Base-by-base conservation (phyloP, 2,888 invertebrate genomes). In the Lepidonotus clava region DNA sequence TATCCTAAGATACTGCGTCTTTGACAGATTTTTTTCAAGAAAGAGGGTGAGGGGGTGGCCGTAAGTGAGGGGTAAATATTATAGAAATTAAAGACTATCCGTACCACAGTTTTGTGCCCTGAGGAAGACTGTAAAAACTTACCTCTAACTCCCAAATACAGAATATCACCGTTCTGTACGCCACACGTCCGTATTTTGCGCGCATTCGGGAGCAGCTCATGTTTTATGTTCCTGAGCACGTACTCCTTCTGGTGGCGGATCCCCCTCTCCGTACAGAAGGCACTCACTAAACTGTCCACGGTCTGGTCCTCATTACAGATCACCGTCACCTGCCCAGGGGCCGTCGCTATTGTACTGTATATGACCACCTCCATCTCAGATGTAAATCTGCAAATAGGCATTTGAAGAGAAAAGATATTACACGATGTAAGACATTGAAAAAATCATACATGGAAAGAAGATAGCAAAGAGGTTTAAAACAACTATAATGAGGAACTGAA, bases 111-210 rank as follows among this genome's bases (percentile, higher is more conserved):
- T n/a, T n/a, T n/a, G n/a, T n/a, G n/a, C n/a, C n/a, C n/a, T n/a
- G n/a, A n/a, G n/a, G n/a, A n/a, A n/a, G n/a, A n/a, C n/a, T n/a
- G n/a, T n/a, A n/a, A n/a, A n/a, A n/a, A 88, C 90, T 87, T 89
- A 93, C 94, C 90, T 89, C 89, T 90, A 46, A 89, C 90, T 18
- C 90, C 90, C 67, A 94, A 89, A 85, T 91, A 91, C 1, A 94
- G 89, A 18, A 90, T 88, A 84, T 92, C 92, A 32, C 92, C 93
- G 88, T 92, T 91, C 40, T 89, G 88, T 4, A 94, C 88, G 0
- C 91, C 90, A 85, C 90, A 90, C 4, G 90, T 87, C 14, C 80
- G 71, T 4, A 94, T 87, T 18, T 90, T 91, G 14, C 91, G 90
- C 4, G 88, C 89, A 88, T 91, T 90, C 24, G 91, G 91, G 18